Percentiles rank a stretch among this genome's conserved stretches.
Evolutionary conservation across 2,797 vertebrate genomes (phyloP).

Genomic region (Carcharodon carcharias): DNA sequence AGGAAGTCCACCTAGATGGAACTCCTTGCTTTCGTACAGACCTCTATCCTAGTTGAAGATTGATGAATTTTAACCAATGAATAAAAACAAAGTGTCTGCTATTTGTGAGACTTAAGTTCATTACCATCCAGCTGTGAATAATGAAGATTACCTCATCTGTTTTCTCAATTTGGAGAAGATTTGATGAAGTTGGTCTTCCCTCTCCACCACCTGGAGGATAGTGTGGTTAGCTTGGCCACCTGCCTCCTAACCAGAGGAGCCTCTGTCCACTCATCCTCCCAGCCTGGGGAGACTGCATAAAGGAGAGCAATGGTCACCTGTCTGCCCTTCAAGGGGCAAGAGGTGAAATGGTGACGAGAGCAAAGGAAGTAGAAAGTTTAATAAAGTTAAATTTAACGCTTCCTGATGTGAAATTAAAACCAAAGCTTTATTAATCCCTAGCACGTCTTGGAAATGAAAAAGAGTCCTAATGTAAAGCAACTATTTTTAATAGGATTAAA

Average conservation of each 20-base stretch:
- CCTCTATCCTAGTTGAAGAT: not conserved
- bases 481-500: constrained; percentile 26
- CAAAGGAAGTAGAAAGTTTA: not conserved
- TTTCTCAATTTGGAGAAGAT: not conserved
- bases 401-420: not conserved
- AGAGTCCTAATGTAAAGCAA: not conserved
- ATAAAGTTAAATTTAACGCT: not conserved
- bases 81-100: not conserved
- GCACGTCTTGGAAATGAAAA: not conserved
- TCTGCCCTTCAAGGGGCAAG: not conserved
- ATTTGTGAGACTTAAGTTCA: not conserved
- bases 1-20: not conserved
- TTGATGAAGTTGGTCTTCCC: not conserved
- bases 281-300: not conserved
- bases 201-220: not conserved
- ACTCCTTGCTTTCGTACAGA: not conserved
- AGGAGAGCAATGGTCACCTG: not conserved
- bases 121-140: not conserved
- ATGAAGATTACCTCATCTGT: not conserved
- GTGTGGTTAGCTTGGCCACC: not conserved
- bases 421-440: not conserved
- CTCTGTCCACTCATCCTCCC: not conserved
- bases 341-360: not conserved
- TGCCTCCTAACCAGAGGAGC: not conserved
- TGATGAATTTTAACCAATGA: not conserved